A percentile compares a stretch with the other conserved stretches of the same genome.
Evolutionary conservation across 2,113 vertebrate species (phyloP).

Genomic region (Uria aalge): DNA sequence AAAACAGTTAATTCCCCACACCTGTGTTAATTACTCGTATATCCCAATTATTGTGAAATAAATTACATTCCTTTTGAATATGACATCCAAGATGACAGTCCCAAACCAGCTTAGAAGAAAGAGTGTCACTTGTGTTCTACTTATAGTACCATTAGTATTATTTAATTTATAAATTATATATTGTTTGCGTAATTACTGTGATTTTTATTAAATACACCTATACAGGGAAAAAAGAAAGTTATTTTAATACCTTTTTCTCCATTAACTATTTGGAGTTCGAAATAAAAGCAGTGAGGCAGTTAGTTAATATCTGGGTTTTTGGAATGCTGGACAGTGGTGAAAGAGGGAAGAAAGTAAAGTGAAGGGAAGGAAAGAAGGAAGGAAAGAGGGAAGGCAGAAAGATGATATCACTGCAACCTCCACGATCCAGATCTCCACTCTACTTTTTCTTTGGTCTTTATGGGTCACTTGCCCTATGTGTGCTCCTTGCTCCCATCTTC

Average conservation of each 20-base stretch:
- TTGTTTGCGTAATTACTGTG: not conserved
- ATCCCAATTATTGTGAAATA: not conserved
- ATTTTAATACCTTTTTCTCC: not conserved
- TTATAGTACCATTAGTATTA: not conserved
- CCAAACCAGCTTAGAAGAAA: not conserved
- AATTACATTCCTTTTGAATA: not conserved
- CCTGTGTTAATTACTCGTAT: not conserved
- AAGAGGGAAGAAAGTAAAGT: not conserved
- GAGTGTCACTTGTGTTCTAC: not conserved
- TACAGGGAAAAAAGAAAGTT: not conserved
- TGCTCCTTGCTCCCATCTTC: not conserved
- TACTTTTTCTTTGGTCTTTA: not conserved
- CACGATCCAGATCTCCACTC: not conserved
- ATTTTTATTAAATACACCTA: not conserved
- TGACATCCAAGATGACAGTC: not conserved
- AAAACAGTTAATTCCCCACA: not conserved
- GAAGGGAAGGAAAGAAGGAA: too few species aligned
- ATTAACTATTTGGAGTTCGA: not conserved
- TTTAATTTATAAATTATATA: not conserved
- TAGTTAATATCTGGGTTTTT: not conserved
- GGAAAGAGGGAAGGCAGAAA: not conserved
- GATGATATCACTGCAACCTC: not conserved
- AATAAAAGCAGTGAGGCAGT: not conserved
- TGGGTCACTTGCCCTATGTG: not conserved
- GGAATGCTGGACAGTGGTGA: not conserved